phyloP scores from a whole-genome alignment of 2,113 vertebrate genomes.

The Microtus pennsylvanicus region DNA sequence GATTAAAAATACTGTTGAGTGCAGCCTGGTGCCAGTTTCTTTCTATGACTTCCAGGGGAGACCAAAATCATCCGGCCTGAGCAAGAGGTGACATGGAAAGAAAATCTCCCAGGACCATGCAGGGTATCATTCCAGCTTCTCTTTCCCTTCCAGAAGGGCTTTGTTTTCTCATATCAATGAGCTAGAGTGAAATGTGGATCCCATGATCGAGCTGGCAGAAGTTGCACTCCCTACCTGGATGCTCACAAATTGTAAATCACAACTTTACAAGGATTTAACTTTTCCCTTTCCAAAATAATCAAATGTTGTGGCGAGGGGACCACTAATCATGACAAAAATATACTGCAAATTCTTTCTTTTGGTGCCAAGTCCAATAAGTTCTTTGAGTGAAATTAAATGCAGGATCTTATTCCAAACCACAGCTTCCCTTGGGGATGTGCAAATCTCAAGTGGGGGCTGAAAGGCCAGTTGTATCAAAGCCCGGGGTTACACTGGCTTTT shows the following conservation, averaged over 20 bases:
- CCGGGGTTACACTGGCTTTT: constrained; percentile 89
- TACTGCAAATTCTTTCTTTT: constrained; percentile 89
- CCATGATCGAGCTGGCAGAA: constrained; percentile 83
- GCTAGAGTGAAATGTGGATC: constrained; percentile 81
- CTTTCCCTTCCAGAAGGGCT: constrained; percentile 75
- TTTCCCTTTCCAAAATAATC: constrained; percentile 90
- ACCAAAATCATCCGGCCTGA: constrained; percentile 82
- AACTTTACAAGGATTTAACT: constrained; percentile 88
- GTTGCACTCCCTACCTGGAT: constrained; percentile 86
- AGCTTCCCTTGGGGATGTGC: constrained; percentile 88
- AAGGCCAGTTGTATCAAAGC: constrained; percentile 89
- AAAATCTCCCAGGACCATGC: constrained; percentile 85
- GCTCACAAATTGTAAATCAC: constrained; percentile 87
- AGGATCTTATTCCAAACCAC: constrained; percentile 90
- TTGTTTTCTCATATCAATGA: constrained; percentile 86
- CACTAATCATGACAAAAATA: constrained; percentile 90
- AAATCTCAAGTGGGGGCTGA: constrained; percentile 88
- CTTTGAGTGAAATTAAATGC: constrained; percentile 87
- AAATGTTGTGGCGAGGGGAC: constrained; percentile 86
- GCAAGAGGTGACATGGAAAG: constrained; percentile 78
- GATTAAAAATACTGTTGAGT: constrained; percentile 81
- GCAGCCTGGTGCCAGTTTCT: constrained; percentile 81
- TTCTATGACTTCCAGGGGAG: constrained; percentile 82
- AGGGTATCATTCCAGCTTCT: constrained; percentile 82
- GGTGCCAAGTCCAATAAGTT: constrained; percentile 91